Base-by-base conservation (phyloP, 2,113 vertebrate genomes). In the Lutjanus erythropterus region DNA sequence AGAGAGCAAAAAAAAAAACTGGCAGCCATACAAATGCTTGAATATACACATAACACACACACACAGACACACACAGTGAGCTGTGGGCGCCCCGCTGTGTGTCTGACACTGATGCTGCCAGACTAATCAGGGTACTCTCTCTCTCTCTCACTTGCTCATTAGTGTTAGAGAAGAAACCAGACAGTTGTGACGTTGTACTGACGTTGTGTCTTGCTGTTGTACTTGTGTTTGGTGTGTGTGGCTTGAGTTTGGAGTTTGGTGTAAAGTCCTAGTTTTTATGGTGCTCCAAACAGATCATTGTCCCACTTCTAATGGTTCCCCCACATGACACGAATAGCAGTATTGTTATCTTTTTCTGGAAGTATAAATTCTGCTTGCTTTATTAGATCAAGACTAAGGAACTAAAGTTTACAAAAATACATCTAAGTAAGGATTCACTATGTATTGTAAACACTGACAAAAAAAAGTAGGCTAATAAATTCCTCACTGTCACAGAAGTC, bases 81-180 rank as follows among this genome's bases (percentile, higher is more conserved):
- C 71, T 55, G 55, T 71, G 77, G 89, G 89, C 25, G 55, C 86
- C 90, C 87, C 35, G 68, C 92, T 87, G 91, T 75, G 91, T 70
- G 88, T 90, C 93, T 94, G 91, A 91, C 91, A 94, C 91, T 87
- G 88, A 90, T 86, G 90, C 90, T 90, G 91, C 89, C 89, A 91
- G 89, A 89, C 91, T 92, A 94, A 93, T 93, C 91, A 93, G 86
- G 79, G 59, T 85, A 62, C 71, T 71, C 64, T 76, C 75, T 66
- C 39, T 65, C 73, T 50, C 79, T 81, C 79, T 71, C 85, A 64
- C 75, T 91, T 86, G 83, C 85, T 91, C 91, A 89, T 91, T 91
- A 87, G 85, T 70, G 82, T 76, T 56, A 49, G 76, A 82, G 76
- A 37, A 77, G 67, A 85, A 87, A 85, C 74, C 85, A 86, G 88